A percentile compares a stretch with the other conserved stretches of the same genome.
Conservation (phyloP, 1,140 invertebrate species). For the Rhopalosiphum padi region DNA sequence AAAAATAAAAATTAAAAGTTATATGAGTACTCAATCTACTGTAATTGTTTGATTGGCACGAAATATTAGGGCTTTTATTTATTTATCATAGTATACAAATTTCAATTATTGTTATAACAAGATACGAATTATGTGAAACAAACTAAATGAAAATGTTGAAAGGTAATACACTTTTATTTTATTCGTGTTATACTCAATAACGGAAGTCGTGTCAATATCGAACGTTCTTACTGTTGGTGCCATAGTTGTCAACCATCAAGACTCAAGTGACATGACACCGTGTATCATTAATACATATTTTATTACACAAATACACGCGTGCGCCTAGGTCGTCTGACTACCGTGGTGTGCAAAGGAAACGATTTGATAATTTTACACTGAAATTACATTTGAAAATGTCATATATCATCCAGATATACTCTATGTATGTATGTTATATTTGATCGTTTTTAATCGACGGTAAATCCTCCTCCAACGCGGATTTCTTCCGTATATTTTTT, state of each 20-base stretch:
- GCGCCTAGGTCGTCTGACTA: not conserved
- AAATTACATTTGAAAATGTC: not conserved
- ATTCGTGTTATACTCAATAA: not conserved
- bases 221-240: not conserved
- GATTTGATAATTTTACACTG: not conserved
- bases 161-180: not conserved
- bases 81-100: too few relatives aligned
- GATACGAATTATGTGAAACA: not conserved
- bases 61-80: too few relatives aligned
- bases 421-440: constrained; percentile 5
- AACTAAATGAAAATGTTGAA: not conserved
- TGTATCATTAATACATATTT: not conserved
- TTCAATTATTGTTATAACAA: too few relatives aligned
- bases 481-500: constrained; percentile 21
- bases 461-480: constrained; percentile 30
- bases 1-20: too few relatives aligned
- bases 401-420: not conserved
- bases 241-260: not conserved
- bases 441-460: constrained; percentile 44
- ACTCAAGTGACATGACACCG: not conserved
- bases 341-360: not conserved
- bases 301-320: not conserved
- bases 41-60: too few relatives aligned
- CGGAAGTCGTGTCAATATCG: not conserved
- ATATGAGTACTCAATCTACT: too few relatives aligned